These are phyloP conservation scores for Grammomys surdaster DNA, from an alignment of 2,113 vertebrate species.

Conservation along the genomic window DNA sequence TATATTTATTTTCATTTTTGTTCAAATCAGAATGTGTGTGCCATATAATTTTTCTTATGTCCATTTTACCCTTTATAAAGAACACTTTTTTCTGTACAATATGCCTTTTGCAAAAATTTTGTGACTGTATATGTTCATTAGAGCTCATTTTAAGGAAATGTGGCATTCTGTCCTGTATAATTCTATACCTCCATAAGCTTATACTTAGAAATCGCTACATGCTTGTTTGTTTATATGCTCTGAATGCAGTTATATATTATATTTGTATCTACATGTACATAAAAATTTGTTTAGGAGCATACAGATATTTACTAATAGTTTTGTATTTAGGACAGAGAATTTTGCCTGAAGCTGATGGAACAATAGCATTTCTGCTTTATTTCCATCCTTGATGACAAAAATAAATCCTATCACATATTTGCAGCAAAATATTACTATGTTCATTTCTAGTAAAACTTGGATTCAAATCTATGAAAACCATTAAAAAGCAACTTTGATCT, in stretches of 20 bases:
- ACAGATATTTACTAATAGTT: background rate
- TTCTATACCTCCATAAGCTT: background rate
- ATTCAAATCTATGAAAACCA: background rate
- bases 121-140: background rate
- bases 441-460: background rate
- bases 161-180: background rate
- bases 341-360: background rate
- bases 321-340: background rate
- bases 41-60: slow-evolving; percentile 18
- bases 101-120: background rate
- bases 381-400: background rate
- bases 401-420: background rate
- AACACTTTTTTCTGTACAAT: background rate
- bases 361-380: background rate
- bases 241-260: background rate
- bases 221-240: background rate
- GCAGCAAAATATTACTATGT: background rate
- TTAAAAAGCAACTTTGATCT: background rate
- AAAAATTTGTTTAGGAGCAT: background rate
- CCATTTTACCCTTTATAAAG: background rate
- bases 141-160: background rate
- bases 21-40: background rate
- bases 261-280: background rate
- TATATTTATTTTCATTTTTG: background rate
- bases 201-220: background rate